Conservation (phyloP, 2,113 vertebrate genomes). For the Amblyopsis rosae region DNA sequence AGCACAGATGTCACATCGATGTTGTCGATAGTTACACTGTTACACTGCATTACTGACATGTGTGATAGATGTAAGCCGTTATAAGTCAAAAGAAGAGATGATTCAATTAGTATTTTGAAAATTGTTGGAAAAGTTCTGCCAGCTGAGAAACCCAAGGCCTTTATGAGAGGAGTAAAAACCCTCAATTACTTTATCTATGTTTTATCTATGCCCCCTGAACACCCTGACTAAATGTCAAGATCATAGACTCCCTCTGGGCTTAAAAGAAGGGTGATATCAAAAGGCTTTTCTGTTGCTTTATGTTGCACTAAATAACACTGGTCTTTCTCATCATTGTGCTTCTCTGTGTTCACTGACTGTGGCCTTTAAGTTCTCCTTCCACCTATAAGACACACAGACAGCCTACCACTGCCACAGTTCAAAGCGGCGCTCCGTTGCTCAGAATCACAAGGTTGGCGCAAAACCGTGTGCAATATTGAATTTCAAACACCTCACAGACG, state of each 20-base stretch:
- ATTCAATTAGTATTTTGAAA: slow-evolving; percentile 22
- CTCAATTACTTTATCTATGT: slow-evolving; percentile 75
- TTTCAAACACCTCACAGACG: slow-evolving; percentile 52
- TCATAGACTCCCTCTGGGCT: slow-evolving; percentile 74
- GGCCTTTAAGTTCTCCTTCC: slow-evolving; percentile 71
- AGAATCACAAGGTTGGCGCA: slow-evolving; percentile 52
- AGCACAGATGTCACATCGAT: slow-evolving; percentile 16
- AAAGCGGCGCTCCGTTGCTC: slow-evolving; percentile 63
- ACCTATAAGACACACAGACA: slow-evolving; percentile 52
- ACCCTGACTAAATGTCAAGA: slow-evolving; percentile 81
- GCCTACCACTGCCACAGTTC: slow-evolving; percentile 66
- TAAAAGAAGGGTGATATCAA: slow-evolving; percentile 76
- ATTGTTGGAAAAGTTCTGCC: slow-evolving; percentile 48
- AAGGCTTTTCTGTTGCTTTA: slow-evolving; percentile 73
- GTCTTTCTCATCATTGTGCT: slow-evolving; percentile 71
- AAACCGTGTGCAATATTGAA: slow-evolving; percentile 47
- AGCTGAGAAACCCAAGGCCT: slow-evolving; percentile 47
- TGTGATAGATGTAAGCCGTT: slow-evolving; percentile 1
- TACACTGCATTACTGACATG: too few relatives aligned
- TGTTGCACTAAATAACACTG: slow-evolving; percentile 76
- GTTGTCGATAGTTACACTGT: slow-evolving; percentile 52
- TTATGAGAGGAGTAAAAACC: slow-evolving; percentile 52
- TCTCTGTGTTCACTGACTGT: slow-evolving; percentile 57
- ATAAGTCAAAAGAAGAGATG: slow-evolving; percentile 45
- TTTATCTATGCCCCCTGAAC: slow-evolving; percentile 48